Percentiles rank a stretch among this genome's conserved stretches.
phyloP scores from a whole-genome alignment of 2,888 invertebrate species.

The Andrena chrysosceles region DNA sequence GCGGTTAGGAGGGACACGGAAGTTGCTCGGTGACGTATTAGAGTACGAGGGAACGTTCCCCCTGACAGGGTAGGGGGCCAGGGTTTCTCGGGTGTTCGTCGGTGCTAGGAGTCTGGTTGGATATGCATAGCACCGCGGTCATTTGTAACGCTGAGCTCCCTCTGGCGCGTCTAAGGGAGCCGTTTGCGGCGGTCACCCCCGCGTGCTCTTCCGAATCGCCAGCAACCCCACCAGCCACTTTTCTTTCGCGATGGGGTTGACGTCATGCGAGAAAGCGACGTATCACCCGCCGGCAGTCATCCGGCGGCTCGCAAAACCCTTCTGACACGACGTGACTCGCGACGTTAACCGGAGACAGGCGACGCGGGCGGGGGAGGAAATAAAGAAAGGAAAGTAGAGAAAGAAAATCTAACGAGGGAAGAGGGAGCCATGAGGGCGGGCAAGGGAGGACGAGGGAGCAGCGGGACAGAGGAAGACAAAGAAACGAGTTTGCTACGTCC shows the following conservation, averaged over 20 bases:
- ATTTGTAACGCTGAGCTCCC: slow-evolving; percentile 81
- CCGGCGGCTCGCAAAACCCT: slow-evolving; percentile 79
- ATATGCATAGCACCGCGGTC: slow-evolving; percentile 80
- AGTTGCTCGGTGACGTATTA: slow-evolving; percentile 64
- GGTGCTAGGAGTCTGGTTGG: slow-evolving; percentile 72
- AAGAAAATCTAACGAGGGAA: slow-evolving; percentile 36
- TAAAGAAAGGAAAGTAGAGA: slow-evolving; percentile 48
- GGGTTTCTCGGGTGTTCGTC: not conserved
- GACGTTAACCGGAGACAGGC: slow-evolving; percentile 78
- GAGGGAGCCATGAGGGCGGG: not conserved
- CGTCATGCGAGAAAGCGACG: slow-evolving; percentile 79
- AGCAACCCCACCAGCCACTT: slow-evolving; percentile 50
- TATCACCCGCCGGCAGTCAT: slow-evolving; percentile 79
- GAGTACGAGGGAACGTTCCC: slow-evolving; percentile 58
- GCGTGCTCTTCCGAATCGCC: slow-evolving; percentile 23
- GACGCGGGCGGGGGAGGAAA: slow-evolving; percentile 50
- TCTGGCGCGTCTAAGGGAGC: slow-evolving; percentile 73
- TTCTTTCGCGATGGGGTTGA: slow-evolving; percentile 69
- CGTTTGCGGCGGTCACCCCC: slow-evolving; percentile 70
- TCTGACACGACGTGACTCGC: slow-evolving; percentile 81
- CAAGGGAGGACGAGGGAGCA: slow-evolving; percentile 11
- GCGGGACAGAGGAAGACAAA: slow-evolving; percentile 35
- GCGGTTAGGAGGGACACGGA: slow-evolving; percentile 12
- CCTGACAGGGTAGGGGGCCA: slow-evolving; percentile 18
- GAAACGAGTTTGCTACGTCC: slow-evolving; percentile 45